Evolutionary conservation across 2,797 vertebrate species (phyloP), one percentile per base, ranked within the genome.

Genomic region (Sebastes minor): DNA sequence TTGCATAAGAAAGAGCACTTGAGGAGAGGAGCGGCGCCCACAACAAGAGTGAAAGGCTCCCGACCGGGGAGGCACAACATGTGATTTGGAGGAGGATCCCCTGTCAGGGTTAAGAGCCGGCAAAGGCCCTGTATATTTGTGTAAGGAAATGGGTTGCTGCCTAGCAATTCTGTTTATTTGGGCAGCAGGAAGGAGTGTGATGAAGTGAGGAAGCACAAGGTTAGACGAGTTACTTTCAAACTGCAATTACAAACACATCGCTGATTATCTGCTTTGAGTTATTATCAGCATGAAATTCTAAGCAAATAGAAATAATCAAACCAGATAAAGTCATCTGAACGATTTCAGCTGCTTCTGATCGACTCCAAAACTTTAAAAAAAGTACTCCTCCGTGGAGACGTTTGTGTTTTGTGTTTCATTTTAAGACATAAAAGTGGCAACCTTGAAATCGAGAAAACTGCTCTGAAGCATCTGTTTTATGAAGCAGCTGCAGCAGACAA

Each of bases 91-190:
- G 93, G 88, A 89, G 90, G 90, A 89, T 89, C 89, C 83, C 83
- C 84, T 84, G 91, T 85, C 88, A 83, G 86, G 80, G 89, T 92
- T 85, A 88, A 91, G 92, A 86, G 90, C 73, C 86, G 89, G 82
- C 81, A 86, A 74, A 82, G 74, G 84, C 52, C 63, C 76, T 75
- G 91, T 92, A 67, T 95, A 93, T 96, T 95, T 95, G 93, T 94
- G 90, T 90, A 90, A 94, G 94, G 89, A 93, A 95, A 91, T 90
- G 88, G 89, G 92, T 83, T 87, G 91, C 92, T 94, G 93, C 92
- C 91, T 93, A 93, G 93, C 91, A 91, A 94, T 94, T 87, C 80
- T 94, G 93, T 95, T 94, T 94, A 93, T 94, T 92, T 94, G 94
- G 92, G 92, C 93, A 90, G 92, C 88, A 81, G 80, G 83, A 83